Conservation (phyloP, 2,113 vertebrate genomes). For the Corapipo altera region DNA sequence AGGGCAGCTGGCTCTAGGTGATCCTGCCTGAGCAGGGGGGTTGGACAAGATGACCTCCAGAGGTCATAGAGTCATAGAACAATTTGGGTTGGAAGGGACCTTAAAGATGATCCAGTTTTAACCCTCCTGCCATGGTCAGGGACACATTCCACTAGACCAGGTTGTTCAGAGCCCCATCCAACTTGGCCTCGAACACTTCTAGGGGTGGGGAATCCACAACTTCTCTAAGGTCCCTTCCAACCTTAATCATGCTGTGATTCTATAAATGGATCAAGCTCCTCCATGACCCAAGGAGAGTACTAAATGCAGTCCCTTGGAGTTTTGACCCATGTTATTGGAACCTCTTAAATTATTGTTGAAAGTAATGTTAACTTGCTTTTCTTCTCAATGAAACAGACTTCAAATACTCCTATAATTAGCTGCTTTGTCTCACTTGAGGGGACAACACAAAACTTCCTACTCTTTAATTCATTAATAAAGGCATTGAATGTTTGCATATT, state of each 20-base stretch:
- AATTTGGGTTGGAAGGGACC: background rate
- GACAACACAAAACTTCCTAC: background rate
- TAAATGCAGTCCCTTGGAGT: background rate
- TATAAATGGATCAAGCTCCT: background rate
- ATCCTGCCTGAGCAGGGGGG: background rate
- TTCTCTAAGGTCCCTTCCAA: background rate
- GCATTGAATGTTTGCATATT: background rate
- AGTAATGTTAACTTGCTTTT: background rate
- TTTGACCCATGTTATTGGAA: background rate
- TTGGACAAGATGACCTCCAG: background rate
- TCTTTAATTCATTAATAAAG: background rate
- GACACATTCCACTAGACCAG: no score
- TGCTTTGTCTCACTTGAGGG: background rate
- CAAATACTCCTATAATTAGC: background rate
- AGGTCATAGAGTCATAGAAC: background rate
- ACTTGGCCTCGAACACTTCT: background rate
- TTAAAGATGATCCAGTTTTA: background rate
- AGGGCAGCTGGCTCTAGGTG: background rate
- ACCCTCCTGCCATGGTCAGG: background rate
- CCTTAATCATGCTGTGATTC: background rate
- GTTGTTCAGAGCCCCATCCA: background rate
- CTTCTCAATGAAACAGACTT: background rate
- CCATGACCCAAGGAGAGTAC: background rate
- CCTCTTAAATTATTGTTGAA: background rate
- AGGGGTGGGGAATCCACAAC: background rate